A percentile compares a stretch with the other conserved stretches of the same genome.
phyloP scores from a whole-genome alignment of 1,140 invertebrate species.

The Globodera rostochiensis region DNA sequence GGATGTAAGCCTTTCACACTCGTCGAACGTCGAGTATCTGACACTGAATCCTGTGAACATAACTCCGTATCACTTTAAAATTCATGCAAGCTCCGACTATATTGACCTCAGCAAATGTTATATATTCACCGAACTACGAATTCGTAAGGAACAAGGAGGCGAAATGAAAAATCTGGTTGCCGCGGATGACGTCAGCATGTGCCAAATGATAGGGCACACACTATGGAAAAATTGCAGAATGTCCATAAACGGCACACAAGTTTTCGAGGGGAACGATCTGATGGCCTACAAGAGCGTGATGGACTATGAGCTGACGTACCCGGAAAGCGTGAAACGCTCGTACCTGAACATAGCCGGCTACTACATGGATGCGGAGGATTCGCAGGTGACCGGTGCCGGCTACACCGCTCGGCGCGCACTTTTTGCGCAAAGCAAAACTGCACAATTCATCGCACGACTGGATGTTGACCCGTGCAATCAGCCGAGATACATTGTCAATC shows the following conservation, averaged over 20 bases:
- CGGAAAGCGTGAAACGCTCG: constrained; percentile 13
- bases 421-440: neutral
- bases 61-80: constrained; percentile 27
- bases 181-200: constrained; percentile 5
- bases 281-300: constrained; percentile 22
- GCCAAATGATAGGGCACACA: constrained; percentile 16
- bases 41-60: constrained; percentile 11
- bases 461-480: constrained; percentile 23
- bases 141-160: constrained; percentile 14
- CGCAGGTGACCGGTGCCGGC: neutral
- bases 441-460: constrained; percentile 18
- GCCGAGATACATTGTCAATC: neutral
- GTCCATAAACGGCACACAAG: constrained; percentile 13
- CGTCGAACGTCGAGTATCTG: neutral
- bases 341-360: constrained; percentile 16
- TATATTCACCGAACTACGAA: constrained; percentile 15
- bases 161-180: neutral
- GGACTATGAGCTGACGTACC: constrained; percentile 22
- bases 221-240: constrained; percentile 19
- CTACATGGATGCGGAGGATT: neutral
- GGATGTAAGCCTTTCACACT: constrained; percentile 10
- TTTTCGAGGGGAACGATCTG: constrained; percentile 14
- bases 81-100: constrained; percentile 4
- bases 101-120: constrained; percentile 22
- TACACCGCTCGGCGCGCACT: neutral